Evolutionary conservation across 2,888 invertebrate genomes (phyloP).

Genomic region (Coleophora deauratella): DNA sequence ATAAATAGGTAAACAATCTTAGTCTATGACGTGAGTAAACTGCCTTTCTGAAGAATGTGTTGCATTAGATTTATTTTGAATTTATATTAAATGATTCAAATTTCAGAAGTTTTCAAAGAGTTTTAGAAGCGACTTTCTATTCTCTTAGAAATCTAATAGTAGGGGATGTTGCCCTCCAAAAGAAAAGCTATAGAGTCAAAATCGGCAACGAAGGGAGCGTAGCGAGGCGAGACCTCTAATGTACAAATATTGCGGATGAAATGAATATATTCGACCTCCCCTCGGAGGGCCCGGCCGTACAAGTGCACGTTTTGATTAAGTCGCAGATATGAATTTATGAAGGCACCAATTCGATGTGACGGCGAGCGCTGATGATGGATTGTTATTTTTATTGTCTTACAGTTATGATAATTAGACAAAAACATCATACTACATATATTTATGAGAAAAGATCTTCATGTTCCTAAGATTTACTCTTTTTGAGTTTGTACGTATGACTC

Average conservation of each 20-base stretch:
- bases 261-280: constrained; percentile 63
- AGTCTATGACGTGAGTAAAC: too few relatives aligned
- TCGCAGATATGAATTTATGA: constrained; percentile 61
- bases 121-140: too few relatives aligned
- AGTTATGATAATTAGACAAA: constrained; percentile 19
- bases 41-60: too few relatives aligned
- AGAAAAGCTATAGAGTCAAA: constrained; percentile 52
- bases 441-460: too few relatives aligned
- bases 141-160: constrained; percentile 21
- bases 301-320: constrained; percentile 67
- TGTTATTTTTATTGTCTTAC: constrained; percentile 28
- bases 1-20: too few relatives aligned
- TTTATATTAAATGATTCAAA: too few relatives aligned
- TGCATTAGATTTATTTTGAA: too few relatives aligned
- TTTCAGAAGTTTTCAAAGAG: too few relatives aligned
- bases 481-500: too few relatives aligned
- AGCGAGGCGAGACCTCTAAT: constrained; percentile 71
- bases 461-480: too few relatives aligned
- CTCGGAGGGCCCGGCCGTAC: constrained; percentile 19
- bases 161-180: constrained; percentile 33
- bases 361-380: constrained; percentile 35
- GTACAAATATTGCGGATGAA: constrained; percentile 73
- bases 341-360: constrained; percentile 36
- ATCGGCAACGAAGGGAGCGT: constrained; percentile 44
- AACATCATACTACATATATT: too few relatives aligned